A percentile compares a stretch with the other conserved stretches of the same genome.
These are phyloP conservation scores for Prionailurus viverrinus DNA, from an alignment of 2,113 vertebrate species.

Conservation along the genomic window DNA sequence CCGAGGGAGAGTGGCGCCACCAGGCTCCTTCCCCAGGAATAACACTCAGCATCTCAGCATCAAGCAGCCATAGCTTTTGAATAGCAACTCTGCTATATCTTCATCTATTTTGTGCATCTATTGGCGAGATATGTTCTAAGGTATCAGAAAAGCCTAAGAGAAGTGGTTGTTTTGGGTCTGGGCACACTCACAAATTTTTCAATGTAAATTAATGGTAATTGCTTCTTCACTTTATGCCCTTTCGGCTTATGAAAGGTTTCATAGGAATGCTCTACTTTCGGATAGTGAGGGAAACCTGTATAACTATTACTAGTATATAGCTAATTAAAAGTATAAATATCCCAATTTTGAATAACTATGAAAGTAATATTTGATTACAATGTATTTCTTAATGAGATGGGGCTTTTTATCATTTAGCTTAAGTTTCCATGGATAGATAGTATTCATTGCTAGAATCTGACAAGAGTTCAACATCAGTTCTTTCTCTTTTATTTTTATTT, in stretches of 20 bases:
- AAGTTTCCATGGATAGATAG: neutral
- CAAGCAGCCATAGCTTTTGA: neutral
- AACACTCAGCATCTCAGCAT: neutral
- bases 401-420: neutral
- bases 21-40: neutral
- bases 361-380: slow-evolving; percentile 30
- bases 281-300: neutral
- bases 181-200: neutral
- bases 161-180: neutral
- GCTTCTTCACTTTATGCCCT: neutral
- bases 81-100: neutral
- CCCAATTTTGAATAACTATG: neutral
- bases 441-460: slow-evolving; percentile 13
- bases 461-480: neutral
- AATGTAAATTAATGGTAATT: neutral
- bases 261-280: neutral
- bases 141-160: neutral
- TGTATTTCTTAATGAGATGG: slow-evolving; percentile 12
- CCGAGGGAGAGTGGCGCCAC: neutral
- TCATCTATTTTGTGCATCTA: neutral
- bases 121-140: neutral
- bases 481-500: neutral
- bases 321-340: slow-evolving; percentile 21
- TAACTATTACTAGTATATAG: neutral
- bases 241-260: neutral